These are phyloP conservation scores for Nasonia vitripennis DNA, from an alignment of 1,140 invertebrate genomes.

Conservation along the genomic window DNA sequence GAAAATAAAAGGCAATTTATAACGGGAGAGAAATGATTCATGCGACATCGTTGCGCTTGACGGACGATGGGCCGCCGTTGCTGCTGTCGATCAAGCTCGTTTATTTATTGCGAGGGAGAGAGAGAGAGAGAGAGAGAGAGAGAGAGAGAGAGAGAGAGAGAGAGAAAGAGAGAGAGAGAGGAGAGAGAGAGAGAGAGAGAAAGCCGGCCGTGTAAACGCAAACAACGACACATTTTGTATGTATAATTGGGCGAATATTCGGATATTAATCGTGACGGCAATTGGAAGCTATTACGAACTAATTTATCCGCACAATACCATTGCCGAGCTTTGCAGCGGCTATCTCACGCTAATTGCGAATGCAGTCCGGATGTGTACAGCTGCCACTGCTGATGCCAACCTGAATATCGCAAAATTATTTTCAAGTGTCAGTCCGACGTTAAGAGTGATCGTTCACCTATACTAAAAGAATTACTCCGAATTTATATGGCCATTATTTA, in stretches of 20 bases:
- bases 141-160: no score
- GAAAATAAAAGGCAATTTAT: no score
- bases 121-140: no score
- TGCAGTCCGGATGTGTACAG: not conserved
- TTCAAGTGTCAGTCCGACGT: not conserved
- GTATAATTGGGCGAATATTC: no score
- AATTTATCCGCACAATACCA: not conserved
- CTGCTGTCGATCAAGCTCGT: not conserved
- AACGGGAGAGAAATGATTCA: not conserved
- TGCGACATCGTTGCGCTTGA: not conserved
- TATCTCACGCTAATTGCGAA: not conserved
- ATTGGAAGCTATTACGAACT: not conserved
- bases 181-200: no score
- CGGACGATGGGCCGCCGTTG: no score
- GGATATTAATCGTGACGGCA: not conserved
- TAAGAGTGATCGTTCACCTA: not conserved
- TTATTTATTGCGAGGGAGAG: not conserved
- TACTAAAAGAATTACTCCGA: not conserved
- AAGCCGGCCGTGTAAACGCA: not conserved
- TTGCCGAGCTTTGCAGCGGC: not conserved
- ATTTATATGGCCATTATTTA: no score
- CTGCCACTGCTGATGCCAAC: not conserved
- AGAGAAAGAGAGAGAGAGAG: no score
- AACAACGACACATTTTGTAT: not conserved
- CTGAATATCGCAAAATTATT: not conserved